phyloP scores from a whole-genome alignment of 2,797 vertebrate genomes.

The Tympanoctomys barrerae region DNA sequence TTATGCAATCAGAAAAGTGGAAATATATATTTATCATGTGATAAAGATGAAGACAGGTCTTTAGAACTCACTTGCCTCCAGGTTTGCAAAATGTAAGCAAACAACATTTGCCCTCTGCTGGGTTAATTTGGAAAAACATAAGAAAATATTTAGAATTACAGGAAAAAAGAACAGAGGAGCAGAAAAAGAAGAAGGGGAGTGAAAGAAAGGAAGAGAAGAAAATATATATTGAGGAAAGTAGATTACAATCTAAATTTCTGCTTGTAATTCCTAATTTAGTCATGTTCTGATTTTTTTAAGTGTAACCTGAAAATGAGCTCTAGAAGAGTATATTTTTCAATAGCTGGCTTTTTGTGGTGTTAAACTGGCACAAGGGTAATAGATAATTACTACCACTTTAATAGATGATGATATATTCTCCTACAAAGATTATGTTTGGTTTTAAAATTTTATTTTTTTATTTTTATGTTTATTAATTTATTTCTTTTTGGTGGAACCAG shows the following conservation, averaged over 20 bases:
- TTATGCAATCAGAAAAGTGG: neutral
- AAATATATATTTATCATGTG: neutral
- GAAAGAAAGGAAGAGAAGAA: neutral
- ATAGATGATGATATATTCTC: neutral
- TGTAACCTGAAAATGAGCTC: neutral
- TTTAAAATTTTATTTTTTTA: constrained; percentile 45
- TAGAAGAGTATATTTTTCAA: neutral
- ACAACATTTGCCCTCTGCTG: constrained; percentile 73
- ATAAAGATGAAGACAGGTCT: neutral
- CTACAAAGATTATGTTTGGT: constrained; percentile 43
- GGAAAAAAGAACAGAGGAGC: neutral
- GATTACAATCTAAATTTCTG: neutral
- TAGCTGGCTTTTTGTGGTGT: neutral
- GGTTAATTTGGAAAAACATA: constrained; percentile 15
- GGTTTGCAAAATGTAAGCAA: constrained; percentile 4
- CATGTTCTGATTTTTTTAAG: neutral
- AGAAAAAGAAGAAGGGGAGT: neutral
- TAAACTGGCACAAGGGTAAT: neutral
- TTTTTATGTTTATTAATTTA: no score
- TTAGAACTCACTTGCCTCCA: neutral
- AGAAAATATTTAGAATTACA: neutral
- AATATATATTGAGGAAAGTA: neutral
- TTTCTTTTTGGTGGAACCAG: no score
- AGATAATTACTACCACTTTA: constrained; percentile 8
- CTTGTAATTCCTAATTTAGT: neutral